phyloP scores from a whole-genome alignment of 2,113 vertebrate species.

The Nyctereutes procyonoides region DNA sequence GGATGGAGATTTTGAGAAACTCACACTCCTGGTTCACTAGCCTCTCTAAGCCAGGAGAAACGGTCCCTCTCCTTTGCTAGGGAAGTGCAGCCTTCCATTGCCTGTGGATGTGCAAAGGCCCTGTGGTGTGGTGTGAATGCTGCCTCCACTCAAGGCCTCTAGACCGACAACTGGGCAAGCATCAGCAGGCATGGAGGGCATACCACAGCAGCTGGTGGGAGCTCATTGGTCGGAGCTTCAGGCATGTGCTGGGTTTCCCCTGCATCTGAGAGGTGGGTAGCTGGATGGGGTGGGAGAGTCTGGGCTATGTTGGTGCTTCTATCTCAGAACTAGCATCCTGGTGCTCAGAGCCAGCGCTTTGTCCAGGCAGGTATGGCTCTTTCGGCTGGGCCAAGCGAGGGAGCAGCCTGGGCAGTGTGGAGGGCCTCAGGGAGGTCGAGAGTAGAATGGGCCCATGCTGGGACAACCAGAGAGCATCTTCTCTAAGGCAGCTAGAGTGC shows the following conservation, averaged over 20 bases:
- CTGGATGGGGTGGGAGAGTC: background rate
- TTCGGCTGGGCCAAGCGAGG: background rate
- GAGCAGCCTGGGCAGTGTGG: background rate
- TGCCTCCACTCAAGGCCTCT: background rate
- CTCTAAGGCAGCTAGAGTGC: too few relatives aligned
- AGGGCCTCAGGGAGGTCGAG: background rate
- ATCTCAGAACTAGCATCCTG: background rate
- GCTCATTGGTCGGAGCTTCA: fast-evolving
- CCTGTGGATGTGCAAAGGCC: background rate
- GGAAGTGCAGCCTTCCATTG: background rate
- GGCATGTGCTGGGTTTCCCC: background rate
- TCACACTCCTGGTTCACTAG: background rate
- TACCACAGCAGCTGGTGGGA: background rate
- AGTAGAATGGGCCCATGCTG: background rate
- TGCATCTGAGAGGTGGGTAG: background rate
- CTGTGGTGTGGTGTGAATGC: background rate
- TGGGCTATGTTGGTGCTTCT: background rate
- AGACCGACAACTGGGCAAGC: background rate
- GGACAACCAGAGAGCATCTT: background rate
- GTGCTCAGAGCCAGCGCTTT: background rate
- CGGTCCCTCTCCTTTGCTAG: background rate
- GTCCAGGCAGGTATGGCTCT: background rate
- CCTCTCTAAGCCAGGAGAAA: background rate
- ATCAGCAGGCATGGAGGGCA: too few relatives aligned
- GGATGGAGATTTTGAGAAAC: background rate